Evolutionary conservation across 2,113 vertebrate genomes (phyloP), one percentile per base, ranked within the genome.

Genomic region (Polypterus senegalus): DNA sequence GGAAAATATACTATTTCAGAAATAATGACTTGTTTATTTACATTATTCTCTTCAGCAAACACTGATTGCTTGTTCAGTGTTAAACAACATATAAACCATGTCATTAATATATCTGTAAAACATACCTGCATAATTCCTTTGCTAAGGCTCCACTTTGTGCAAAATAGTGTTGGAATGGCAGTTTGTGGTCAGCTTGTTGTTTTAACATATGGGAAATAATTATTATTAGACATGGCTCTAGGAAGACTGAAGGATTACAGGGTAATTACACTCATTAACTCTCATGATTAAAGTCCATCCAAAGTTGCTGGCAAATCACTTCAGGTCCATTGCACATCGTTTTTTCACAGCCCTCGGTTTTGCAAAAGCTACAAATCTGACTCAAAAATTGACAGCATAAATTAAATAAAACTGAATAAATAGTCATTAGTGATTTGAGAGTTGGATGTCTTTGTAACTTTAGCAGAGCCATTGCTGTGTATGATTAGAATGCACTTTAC

Each of bases 401-500:
- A n/a, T 27, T 4, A 27, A 56, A 56, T 56, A n/a, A 56, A 56
- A 10, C 9, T 3, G n/a, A n/a, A 56, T 10, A 56, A 56, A 56
- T 7, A 58, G 43, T 11, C 4, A 58, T 58, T 58, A 58, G 4
- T 45, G 44, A 44, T 58, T 5, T 58, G 5, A 44, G 56, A 58
- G 43, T 7, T 27, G 56, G 56, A 44, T 44, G 9, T 5, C 5
- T 57, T 11, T 57, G 27, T 45, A 43, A 57, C 27, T 57, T 57
- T 27, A 27, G 27, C 27, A 57, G 27, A 57, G 56, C 4, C 6
- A 9, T 56, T 7, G n/a, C 27, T 3, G 5, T 11, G 27, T 58
- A 43, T 58, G 56, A 58, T 58, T 45, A 58, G 56, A 45, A 58
- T 58, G 44, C 56, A 58, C 11, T 58, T 58, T 58, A 6, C 54